Conservation (phyloP, 2,797 vertebrate genomes). For the Apodemus agrarius region DNA sequence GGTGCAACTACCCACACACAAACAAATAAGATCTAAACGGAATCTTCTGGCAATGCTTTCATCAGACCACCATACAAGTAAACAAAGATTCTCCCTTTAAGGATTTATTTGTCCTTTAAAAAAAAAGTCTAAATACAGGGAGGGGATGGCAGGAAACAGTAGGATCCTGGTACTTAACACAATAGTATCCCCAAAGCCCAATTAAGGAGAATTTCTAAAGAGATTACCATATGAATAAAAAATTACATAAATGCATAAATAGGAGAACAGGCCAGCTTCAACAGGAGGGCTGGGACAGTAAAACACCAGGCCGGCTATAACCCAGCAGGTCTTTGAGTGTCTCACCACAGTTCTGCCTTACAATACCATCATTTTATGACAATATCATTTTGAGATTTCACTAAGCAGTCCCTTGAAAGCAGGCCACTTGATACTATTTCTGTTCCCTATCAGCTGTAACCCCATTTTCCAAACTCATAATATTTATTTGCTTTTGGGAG, state of each 20-base stretch:
- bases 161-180: conserved; percentile 28
- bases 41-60: background rate
- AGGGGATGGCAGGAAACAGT: background rate
- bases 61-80: background rate
- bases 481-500: conserved; percentile 34
- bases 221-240: conserved; percentile 49
- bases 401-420: conserved; percentile 38
- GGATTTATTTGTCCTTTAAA: background rate
- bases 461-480: background rate
- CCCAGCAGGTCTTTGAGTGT: conserved; percentile 34
- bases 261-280: conserved; percentile 56
- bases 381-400: conserved; percentile 54
- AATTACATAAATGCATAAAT: conserved; percentile 40
- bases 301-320: conserved; percentile 53
- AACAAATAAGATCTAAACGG: background rate
- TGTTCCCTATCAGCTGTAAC: background rate
- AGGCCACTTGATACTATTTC: conserved; percentile 38
- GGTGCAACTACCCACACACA: background rate
- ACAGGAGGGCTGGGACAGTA: background rate
- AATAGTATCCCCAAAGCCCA: conserved; percentile 27
- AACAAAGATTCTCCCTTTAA: conserved; percentile 38
- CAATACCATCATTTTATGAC: conserved; percentile 35
- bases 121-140: background rate
- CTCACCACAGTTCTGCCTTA: background rate
- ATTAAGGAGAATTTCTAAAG: conserved; percentile 60